phyloP scores from a whole-genome alignment of 2,113 vertebrate species.

The Alethe castanea region DNA sequence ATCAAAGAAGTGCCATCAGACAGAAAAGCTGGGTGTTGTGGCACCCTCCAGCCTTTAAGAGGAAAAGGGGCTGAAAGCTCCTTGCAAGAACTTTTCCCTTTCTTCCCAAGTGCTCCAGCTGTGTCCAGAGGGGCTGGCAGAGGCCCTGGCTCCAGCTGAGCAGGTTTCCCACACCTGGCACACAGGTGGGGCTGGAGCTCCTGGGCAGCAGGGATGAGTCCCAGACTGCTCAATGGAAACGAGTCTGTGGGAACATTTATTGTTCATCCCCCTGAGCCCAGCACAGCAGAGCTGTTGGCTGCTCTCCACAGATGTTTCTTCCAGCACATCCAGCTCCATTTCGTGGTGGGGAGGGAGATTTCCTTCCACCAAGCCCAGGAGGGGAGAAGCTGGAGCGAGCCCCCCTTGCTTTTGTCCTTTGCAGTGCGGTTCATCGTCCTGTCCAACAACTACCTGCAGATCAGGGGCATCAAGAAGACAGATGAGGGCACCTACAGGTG shows the following conservation, averaged over 20 bases:
- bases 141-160: not conserved
- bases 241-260: not conserved
- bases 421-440: conserved; percentile 90
- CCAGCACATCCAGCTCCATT: not conserved
- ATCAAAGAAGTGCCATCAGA: not conserved
- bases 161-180: not conserved
- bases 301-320: not conserved
- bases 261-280: not conserved
- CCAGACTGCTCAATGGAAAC: fast-evolving
- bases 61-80: not conserved
- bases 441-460: conserved; percentile 96
- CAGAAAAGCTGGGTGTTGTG: not conserved
- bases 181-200: not conserved
- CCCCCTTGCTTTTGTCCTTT: conserved; percentile 14
- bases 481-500: conserved; percentile 94
- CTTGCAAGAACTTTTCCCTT: not conserved
- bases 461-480: conserved; percentile 92
- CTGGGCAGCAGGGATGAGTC: not conserved
- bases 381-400: not conserved
- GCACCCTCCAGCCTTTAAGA: not conserved
- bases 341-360: not conserved
- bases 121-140: not conserved
- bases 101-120: not conserved
- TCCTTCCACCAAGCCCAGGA: not conserved
- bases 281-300: not conserved